Evolutionary conservation across 1,140 invertebrate species (phyloP).

Genomic region (Pinna nobilis): DNA sequence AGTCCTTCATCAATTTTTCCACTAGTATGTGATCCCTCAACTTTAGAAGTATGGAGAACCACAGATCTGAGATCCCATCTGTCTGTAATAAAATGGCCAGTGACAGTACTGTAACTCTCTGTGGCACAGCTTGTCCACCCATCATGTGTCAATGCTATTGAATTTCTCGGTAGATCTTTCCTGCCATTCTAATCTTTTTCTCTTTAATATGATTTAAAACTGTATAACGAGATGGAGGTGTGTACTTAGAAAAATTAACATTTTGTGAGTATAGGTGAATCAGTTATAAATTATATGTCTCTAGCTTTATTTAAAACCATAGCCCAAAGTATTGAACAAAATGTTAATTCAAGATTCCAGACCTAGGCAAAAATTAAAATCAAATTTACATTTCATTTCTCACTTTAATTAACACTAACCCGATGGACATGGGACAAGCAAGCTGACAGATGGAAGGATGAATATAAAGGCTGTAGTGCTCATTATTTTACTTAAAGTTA

Average conservation of each 20-base stretch:
- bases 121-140: slow-evolving; percentile 19
- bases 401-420: too few species aligned
- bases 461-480: too few species aligned
- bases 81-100: slow-evolving; percentile 11
- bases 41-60: slow-evolving; percentile 14
- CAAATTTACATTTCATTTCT: too few species aligned
- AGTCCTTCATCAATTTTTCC: slow-evolving; percentile 26
- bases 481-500: too few species aligned
- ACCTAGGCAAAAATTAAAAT: too few species aligned
- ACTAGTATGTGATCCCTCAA: neutral
- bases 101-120: slow-evolving; percentile 18
- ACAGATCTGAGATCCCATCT: slow-evolving; percentile 11
- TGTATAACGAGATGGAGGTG: neutral
- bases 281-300: neutral
- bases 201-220: neutral
- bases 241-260: neutral
- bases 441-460: too few species aligned
- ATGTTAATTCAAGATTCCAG: too few species aligned
- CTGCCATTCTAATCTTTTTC: slow-evolving; percentile 1
- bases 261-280: neutral
- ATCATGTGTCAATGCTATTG: slow-evolving; percentile 12
- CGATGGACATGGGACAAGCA: too few species aligned
- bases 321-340: too few species aligned
- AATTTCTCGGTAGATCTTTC: neutral
- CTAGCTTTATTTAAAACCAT: too few species aligned